Percentiles rank a stretch among this genome's conserved stretches.
Evolutionary conservation across 2,113 vertebrate species (phyloP).

Genomic region (Taurulus bubalis): DNA sequence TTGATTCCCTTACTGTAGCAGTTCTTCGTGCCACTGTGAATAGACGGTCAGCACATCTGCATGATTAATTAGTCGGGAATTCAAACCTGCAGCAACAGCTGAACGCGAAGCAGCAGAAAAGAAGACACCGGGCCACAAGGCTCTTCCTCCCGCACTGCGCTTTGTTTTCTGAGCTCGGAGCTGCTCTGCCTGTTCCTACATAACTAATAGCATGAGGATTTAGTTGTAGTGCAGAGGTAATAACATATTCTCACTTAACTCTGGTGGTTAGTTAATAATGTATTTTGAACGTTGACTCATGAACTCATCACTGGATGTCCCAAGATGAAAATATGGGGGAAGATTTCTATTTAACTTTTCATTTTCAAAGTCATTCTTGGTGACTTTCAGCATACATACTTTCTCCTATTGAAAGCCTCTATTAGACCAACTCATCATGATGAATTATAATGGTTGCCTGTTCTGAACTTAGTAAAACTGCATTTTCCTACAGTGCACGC

Average conservation of each 20-base stretch:
- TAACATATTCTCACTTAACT: neutral
- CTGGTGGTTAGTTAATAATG: neutral
- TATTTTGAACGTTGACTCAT: neutral
- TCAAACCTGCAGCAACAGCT: conserved; percentile 63
- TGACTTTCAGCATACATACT: neutral
- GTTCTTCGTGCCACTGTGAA: conserved; percentile 54
- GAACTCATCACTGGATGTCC: neutral
- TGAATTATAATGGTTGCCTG: neutral
- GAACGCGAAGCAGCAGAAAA: conserved; percentile 50
- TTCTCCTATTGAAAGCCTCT: neutral
- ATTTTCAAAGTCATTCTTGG: neutral
- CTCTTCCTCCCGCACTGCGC: conserved; percentile 33
- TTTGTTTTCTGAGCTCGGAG: conserved; percentile 7
- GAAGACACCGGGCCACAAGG: conserved; percentile 24
- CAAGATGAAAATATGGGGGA: neutral
- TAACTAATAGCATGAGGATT: neutral
- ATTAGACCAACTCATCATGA: neutral
- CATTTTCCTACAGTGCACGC: neutral
- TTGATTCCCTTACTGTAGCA: conserved; percentile 72
- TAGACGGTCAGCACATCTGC: conserved; percentile 72
- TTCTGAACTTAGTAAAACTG: neutral
- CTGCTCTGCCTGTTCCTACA: conserved; percentile 10
- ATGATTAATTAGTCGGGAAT: conserved; percentile 68
- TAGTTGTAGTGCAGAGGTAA: neutral
- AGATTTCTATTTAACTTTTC: neutral